Conservation (phyloP, 30 jellyfish, hydroid and myxozoan species). For the Chrysaora quinquecirrha region DNA sequence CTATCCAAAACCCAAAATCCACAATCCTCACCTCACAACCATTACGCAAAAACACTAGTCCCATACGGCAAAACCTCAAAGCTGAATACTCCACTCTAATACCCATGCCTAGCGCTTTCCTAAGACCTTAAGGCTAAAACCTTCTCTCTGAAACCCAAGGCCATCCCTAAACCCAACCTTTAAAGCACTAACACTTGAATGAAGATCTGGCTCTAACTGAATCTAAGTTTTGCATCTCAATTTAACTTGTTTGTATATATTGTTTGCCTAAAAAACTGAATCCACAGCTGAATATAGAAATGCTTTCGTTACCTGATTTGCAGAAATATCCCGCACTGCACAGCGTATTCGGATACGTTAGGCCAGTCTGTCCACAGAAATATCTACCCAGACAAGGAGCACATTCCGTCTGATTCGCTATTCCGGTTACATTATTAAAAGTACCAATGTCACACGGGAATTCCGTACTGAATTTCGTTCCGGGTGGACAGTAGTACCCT, state of each 20-base stretch:
- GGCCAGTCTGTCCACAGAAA: slow-evolving; percentile 92
- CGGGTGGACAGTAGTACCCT: slow-evolving; percentile 93
- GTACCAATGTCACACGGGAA: slow-evolving; percentile 92
- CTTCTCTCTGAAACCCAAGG: no score
- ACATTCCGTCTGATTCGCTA: slow-evolving; percentile 80
- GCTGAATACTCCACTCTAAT: no score
- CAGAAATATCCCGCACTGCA: slow-evolving; percentile 94
- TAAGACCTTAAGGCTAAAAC: no score
- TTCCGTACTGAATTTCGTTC: slow-evolving; percentile 76
- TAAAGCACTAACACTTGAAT: no score
- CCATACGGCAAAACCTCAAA: no score
- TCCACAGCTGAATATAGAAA: not conserved
- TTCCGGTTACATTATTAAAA: slow-evolving; percentile 87
- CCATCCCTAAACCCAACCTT: no score
- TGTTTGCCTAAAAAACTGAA: not conserved
- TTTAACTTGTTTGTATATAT: not conserved
- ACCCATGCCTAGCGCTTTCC: no score
- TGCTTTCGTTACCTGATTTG: slow-evolving; percentile 88
- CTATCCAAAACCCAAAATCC: no score
- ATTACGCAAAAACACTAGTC: no score
- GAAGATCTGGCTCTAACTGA: no score
- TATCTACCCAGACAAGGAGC: slow-evolving; percentile 91
- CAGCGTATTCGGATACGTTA: slow-evolving; percentile 79
- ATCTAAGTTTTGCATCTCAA: no score
- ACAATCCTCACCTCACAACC: no score